Conservation (phyloP, 2,113 vertebrate species). For the Mirza zaza region DNA sequence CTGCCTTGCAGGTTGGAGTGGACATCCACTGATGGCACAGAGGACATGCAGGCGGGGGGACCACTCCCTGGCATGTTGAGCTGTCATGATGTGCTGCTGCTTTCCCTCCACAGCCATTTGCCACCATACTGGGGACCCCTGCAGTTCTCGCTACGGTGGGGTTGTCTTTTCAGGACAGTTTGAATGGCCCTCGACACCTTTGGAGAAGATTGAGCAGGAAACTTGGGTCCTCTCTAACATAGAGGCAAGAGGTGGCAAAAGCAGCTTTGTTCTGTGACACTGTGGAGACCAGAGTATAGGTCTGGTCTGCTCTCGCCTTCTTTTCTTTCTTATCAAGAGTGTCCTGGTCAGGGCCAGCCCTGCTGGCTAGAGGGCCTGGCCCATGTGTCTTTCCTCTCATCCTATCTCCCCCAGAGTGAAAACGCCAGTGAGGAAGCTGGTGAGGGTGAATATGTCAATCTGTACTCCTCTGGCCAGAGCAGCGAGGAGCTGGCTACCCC, state of each 20-base stretch:
- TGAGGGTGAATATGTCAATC: conserved; percentile 97
- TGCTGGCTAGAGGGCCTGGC: neutral
- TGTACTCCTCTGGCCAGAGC: conserved; percentile 95
- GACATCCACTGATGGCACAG: neutral
- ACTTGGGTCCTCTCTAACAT: neutral
- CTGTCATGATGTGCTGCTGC: neutral
- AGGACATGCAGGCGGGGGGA: no score
- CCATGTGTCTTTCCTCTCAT: conserved; percentile 78
- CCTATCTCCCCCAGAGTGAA: conserved; percentile 93
- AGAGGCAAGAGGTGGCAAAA: neutral
- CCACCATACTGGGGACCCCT: neutral
- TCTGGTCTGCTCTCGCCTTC: fast-evolving
- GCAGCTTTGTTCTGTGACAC: neutral
- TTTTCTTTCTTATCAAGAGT: neutral
- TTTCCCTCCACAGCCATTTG: fast-evolving
- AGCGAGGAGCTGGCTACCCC: conserved; percentile 90
- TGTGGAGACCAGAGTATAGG: neutral
- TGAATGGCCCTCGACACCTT: neutral
- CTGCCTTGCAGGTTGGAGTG: fast-evolving
- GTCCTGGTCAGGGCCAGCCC: neutral
- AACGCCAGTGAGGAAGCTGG: conserved; percentile 93
- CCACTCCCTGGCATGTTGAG: fast-evolving
- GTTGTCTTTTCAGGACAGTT: neutral
- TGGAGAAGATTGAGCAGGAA: neutral
- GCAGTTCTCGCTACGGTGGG: neutral